Conservation (phyloP, 2,113 vertebrate genomes). For the Garra rufa region DNA sequence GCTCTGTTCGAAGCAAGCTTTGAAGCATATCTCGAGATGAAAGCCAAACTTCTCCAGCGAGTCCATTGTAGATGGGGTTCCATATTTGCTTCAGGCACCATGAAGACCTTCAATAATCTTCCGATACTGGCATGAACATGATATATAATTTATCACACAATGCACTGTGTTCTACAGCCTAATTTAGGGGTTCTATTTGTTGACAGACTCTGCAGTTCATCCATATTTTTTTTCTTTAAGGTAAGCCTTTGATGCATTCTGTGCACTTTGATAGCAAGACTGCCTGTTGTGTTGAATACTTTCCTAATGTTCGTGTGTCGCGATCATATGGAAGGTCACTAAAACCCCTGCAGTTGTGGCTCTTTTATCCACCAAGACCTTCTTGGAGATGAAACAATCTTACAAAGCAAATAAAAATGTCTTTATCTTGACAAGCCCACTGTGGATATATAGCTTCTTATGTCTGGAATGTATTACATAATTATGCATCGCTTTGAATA, state of each 20-base stretch:
- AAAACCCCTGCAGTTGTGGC: conserved; percentile 36
- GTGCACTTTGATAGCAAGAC: conserved; percentile 63
- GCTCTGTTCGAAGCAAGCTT: conserved; percentile 68
- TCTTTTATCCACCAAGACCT: conserved; percentile 62
- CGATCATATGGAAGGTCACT: neutral
- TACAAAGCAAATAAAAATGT: conserved; percentile 81
- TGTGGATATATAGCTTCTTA: conserved; percentile 74
- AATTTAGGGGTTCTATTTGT: conserved; percentile 58
- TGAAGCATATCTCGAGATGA: conserved; percentile 73
- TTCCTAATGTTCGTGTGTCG: conserved; percentile 21
- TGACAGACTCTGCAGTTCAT: conserved; percentile 58
- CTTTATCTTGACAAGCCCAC: conserved; percentile 71
- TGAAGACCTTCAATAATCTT: conserved; percentile 61
- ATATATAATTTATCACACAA: conserved; percentile 75
- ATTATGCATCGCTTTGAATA: conserved; percentile 82
- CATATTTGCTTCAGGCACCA: conserved; percentile 68
- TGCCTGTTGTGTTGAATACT: conserved; percentile 36
- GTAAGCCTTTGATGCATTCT: conserved; percentile 65
- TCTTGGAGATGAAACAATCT: conserved; percentile 73
- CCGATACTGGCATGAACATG: conserved; percentile 64
- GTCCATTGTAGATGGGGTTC: conserved; percentile 67
- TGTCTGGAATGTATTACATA: conserved; percentile 78
- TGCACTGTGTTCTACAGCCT: conserved; percentile 61
- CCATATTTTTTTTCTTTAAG: conserved; percentile 42
- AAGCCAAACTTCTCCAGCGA: conserved; percentile 73